A percentile compares a stretch with the other conserved stretches of the same genome.
These are phyloP conservation scores for Augochlora pura DNA, from an alignment of 1,140 invertebrate genomes.

Conservation along the genomic window DNA sequence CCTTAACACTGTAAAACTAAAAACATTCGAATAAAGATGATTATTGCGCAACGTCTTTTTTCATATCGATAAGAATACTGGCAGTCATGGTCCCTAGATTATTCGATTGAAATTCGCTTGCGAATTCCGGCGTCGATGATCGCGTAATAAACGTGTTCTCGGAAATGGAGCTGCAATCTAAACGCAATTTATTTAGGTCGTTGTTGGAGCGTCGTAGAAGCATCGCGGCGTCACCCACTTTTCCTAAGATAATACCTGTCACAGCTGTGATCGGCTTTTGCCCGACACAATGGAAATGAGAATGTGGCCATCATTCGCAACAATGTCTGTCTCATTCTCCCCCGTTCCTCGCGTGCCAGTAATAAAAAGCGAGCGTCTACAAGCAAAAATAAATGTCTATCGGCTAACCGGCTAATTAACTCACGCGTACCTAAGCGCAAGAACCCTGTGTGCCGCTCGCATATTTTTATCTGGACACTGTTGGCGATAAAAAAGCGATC, in stretches of 20 bases:
- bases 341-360: neutral
- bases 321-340: neutral
- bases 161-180: neutral
- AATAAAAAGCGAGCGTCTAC: constrained; percentile 22
- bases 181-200: constrained; percentile 40
- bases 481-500: no score
- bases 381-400: constrained; percentile 24
- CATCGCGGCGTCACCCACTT: constrained; percentile 51
- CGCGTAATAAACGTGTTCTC: neutral
- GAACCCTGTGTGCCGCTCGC: neutral
- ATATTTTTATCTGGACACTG: constrained; percentile 1
- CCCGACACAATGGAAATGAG: constrained; percentile 32
- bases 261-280: constrained; percentile 52
- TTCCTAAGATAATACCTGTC: constrained; percentile 68
- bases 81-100: neutral
- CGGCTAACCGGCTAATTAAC: constrained; percentile 18
- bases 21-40: no score
- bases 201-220: constrained; percentile 12
- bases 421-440: neutral
- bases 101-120: neutral
- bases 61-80: no score
- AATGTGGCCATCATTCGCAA: constrained; percentile 12
- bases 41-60: no score
- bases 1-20: no score
- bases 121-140: no score